phyloP scores from a whole-genome alignment of 2,797 vertebrate species.

The Craterocephalus amniculus region DNA sequence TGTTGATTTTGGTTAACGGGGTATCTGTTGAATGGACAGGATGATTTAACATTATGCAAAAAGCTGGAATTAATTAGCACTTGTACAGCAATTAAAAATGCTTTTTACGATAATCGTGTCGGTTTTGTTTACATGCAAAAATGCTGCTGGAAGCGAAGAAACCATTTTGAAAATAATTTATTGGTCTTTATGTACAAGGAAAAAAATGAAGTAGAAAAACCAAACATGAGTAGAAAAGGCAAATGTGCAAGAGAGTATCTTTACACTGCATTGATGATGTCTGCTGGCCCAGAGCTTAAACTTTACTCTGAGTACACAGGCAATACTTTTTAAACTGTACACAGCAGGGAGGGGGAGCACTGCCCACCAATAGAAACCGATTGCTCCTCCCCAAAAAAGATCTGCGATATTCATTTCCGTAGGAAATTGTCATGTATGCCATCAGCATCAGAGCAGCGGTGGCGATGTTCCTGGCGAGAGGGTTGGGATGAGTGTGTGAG shows the following conservation, averaged over 20 bases:
- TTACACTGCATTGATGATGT: constrained; percentile 80
- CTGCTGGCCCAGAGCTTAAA: constrained; percentile 48
- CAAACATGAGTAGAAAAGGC: constrained; percentile 82
- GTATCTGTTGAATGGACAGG: constrained; percentile 44
- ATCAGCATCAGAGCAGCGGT: constrained; percentile 40
- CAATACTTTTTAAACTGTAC: constrained; percentile 68
- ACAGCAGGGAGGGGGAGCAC: constrained; percentile 39
- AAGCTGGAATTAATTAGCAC: constrained; percentile 66
- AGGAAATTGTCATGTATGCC: constrained; percentile 65
- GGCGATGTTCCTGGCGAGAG: constrained; percentile 37
- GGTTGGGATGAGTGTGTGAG: constrained; percentile 9
- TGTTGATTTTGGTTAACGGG: constrained; percentile 53
- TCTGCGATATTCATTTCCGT: constrained; percentile 69
- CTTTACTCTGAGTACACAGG: constrained; percentile 40
- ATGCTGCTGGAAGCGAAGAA: background rate
- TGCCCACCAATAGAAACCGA: constrained; percentile 22
- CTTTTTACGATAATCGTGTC: constrained; percentile 25
- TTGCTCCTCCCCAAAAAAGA: constrained; percentile 33
- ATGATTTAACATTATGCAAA: constrained; percentile 73
- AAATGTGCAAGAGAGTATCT: constrained; percentile 82
- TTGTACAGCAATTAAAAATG: constrained; percentile 63
- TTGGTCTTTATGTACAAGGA: constrained; percentile 85
- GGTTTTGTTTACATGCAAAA: background rate
- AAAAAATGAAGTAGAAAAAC: constrained; percentile 77
- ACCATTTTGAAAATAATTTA: constrained; percentile 87